Conservation (phyloP, 2,888 invertebrate species). For the Cactoblastis cactorum region DNA sequence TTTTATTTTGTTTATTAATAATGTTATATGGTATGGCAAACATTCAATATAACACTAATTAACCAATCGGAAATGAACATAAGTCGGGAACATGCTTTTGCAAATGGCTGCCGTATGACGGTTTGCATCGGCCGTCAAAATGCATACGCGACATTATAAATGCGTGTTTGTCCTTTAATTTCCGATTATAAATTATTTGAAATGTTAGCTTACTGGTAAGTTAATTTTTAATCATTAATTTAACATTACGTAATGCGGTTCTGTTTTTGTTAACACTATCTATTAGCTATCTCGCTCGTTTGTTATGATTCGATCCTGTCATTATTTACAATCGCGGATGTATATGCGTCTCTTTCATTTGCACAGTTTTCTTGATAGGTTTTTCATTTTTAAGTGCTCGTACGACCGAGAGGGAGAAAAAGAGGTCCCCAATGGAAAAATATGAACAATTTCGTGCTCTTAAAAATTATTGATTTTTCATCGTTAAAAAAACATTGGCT, state of each 20-base stretch:
- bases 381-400: constrained; percentile 73
- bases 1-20: background rate
- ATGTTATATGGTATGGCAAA: constrained; percentile 9
- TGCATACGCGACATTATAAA: constrained; percentile 54
- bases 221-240: constrained; percentile 11
- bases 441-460: constrained; percentile 72
- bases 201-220: constrained; percentile 27
- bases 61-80: constrained; percentile 10
- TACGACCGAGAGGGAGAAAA: constrained; percentile 59
- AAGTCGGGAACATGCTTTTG: constrained; percentile 33
- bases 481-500: constrained; percentile 62
- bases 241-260: constrained; percentile 49
- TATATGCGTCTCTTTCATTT: constrained; percentile 64
- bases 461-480: constrained; percentile 78
- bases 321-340: constrained; percentile 70
- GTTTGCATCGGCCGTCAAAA: constrained; percentile 53
- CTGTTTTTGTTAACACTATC: constrained; percentile 52
- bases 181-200: constrained; percentile 27
- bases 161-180: constrained; percentile 35
- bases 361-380: constrained; percentile 68
- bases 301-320: constrained; percentile 70
- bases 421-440: constrained; percentile 65
- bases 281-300: constrained; percentile 60
- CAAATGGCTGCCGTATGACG: constrained; percentile 70
- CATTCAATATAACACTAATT: background rate